phyloP scores from a whole-genome alignment of 1,140 invertebrate genomes.

The Temnothorax longispinosus region DNA sequence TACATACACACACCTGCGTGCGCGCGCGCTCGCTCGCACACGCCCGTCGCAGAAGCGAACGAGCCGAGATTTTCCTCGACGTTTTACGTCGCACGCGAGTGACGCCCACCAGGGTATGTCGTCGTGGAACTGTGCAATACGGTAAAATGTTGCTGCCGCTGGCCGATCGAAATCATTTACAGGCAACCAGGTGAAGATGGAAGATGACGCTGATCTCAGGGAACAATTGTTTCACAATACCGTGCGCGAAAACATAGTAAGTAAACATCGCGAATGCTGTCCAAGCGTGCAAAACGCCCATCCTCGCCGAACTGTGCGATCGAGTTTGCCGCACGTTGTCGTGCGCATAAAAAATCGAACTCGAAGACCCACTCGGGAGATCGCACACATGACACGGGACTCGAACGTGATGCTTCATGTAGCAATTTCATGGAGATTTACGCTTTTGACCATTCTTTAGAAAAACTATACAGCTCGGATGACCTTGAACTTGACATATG shows the following conservation, averaged over 20 bases:
- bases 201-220: conserved; percentile 90
- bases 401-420: too few species aligned
- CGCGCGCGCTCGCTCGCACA: not conserved
- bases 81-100: not conserved
- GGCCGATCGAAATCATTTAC: conserved; percentile 72
- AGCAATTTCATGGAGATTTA: too few species aligned
- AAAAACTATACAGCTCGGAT: too few species aligned
- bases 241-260: conserved; percentile 96
- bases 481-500: too few species aligned
- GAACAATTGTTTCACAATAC: conserved; percentile 97
- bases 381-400: not conserved
- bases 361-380: too few species aligned
- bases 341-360: not conserved
- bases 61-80: not conserved
- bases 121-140: conserved; percentile 11
- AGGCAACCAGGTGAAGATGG: conserved; percentile 86
- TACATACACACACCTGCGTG: not conserved
- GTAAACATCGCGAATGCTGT: conserved; percentile 81
- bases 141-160: conserved; percentile 75
- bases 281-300: not conserved
- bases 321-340: not conserved
- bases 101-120: not conserved
- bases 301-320: not conserved
- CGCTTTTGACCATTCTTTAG: too few species aligned
- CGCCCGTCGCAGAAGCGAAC: not conserved